Conservation (phyloP, 2,888 invertebrate genomes). For the Linyphia triangularis region DNA sequence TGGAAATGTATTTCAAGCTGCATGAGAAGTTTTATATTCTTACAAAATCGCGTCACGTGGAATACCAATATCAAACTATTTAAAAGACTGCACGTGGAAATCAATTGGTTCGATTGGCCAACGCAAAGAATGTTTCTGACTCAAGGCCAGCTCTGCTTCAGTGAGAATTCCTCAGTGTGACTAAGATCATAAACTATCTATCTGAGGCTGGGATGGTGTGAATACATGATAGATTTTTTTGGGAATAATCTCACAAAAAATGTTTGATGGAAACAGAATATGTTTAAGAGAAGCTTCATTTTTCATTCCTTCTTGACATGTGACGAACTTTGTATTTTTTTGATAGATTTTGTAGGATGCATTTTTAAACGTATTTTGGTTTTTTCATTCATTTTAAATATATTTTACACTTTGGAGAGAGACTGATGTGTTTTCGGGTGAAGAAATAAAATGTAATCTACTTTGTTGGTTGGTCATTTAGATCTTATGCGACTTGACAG, state of each 20-base stretch:
- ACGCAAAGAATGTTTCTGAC: background rate
- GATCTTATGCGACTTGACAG: too few species aligned
- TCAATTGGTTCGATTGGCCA: background rate
- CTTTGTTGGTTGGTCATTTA: too few species aligned
- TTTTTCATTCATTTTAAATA: background rate
- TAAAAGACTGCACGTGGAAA: constrained; percentile 35
- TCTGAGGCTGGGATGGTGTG: background rate
- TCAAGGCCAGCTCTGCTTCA: background rate
- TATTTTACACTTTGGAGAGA: background rate
- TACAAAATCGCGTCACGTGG: background rate
- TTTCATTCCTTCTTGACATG: constrained; percentile 29
- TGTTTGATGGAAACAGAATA: constrained; percentile 33
- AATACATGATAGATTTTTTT: background rate
- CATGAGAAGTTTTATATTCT: constrained; percentile 1
- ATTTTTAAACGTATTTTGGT: constrained; percentile 11
- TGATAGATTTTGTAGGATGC: background rate
- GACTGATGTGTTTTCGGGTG: background rate
- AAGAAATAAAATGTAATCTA: background rate
- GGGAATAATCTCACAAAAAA: constrained; percentile 27
- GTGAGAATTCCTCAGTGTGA: constrained; percentile 22
- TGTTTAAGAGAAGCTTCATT: constrained; percentile 38
- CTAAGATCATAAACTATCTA: background rate
- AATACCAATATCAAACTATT: constrained; percentile 30
- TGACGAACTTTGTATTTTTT: background rate
- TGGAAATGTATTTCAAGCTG: background rate